Base-by-base conservation (phyloP, 2,888 invertebrate species). In the Lacanobia oleracea region DNA sequence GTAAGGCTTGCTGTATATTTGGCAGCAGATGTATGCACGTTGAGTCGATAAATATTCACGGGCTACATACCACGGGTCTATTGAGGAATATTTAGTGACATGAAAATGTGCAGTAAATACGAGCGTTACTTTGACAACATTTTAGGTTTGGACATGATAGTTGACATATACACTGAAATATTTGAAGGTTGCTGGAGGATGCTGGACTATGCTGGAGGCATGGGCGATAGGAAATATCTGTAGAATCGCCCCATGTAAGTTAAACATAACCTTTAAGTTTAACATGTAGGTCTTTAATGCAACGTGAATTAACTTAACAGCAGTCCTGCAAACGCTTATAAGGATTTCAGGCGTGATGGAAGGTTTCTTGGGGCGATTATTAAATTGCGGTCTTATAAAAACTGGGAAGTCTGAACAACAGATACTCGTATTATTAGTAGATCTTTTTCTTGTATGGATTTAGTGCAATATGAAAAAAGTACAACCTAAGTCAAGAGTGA, bases 11-110 rank as follows among this genome's bases (percentile, higher is more conserved):
- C 18, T 63, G 67, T 66, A 72, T 65, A 59, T 66, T 79, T 79
- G 82, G 82, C 82, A 79, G 51, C 67, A 81, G 48, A 72, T 72
- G 77, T 63, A 81, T 77, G 62, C 79, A 77, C 82, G 82, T 66
- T 62, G 54, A 66, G 40, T 33, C 79, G 77, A 81, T 79, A 79
- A 81, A 81, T 81, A 72, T 79, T 72, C 65, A 60, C 62, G 51
- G 10, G 51, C 23, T 12, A 27, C 56, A 53, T 66, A 65, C 40
- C 61, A 37, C 61, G 67, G 51, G 76, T 78, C 77, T 63, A 70
- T 66, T 70, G 62, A 40, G 56, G 78, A 79, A 81, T 81, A 79
- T 81, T 77, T 77, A 65, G 78, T 77, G 67, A 68, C 67, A 60
- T 21, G 62, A 66, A 72, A 72, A 67, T 71, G 50, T 75, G 40